A percentile compares a stretch with the other conserved stretches of the same genome.
Conservation (phyloP, 2,888 invertebrate species). For the Galeruca laticollis region DNA sequence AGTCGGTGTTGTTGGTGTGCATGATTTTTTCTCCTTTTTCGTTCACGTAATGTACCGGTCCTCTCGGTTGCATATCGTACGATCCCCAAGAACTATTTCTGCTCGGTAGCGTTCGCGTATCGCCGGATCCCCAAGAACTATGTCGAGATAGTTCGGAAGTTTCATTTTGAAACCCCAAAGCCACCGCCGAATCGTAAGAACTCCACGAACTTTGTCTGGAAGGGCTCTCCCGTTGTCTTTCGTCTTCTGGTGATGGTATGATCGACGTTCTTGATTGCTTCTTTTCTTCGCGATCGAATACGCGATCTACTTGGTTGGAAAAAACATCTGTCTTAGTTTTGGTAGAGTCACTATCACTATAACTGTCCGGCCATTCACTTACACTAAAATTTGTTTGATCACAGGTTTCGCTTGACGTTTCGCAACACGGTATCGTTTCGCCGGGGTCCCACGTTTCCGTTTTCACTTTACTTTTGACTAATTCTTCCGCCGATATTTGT, state of each 20-base stretch:
- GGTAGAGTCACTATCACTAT: conserved; percentile 54
- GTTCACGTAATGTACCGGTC: conserved; percentile 59
- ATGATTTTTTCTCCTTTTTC: conserved; percentile 59
- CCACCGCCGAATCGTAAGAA: conserved; percentile 82
- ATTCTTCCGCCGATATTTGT: conserved; percentile 34
- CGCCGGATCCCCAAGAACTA: conserved; percentile 87
- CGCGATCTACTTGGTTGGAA: conserved; percentile 78
- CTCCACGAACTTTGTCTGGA: conserved; percentile 83
- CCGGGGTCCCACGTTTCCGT: conserved; percentile 79
- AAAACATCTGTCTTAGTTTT: conserved; percentile 70
- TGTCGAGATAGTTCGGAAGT: conserved; percentile 78
- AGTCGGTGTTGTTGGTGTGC: conserved; percentile 51
- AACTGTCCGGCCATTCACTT: conserved; percentile 57
- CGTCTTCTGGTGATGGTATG: conserved; percentile 59
- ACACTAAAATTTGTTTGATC: conserved; percentile 61
- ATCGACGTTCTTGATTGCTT: conserved; percentile 63
- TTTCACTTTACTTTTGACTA: conserved; percentile 64
- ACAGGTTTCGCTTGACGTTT: conserved; percentile 63
- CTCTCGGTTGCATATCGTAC: conserved; percentile 72
- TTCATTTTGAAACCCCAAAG: conserved; percentile 70
- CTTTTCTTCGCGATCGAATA: conserved; percentile 77
- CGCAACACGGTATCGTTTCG: conserved; percentile 63
- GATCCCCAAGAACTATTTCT: conserved; percentile 81
- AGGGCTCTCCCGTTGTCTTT: conserved; percentile 67
- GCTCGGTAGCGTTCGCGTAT: conserved; percentile 74